Evolutionary conservation across 2,797 vertebrate species (phyloP), one percentile per base, ranked within the genome.

Genomic region (Clarias laeviceps): DNA sequence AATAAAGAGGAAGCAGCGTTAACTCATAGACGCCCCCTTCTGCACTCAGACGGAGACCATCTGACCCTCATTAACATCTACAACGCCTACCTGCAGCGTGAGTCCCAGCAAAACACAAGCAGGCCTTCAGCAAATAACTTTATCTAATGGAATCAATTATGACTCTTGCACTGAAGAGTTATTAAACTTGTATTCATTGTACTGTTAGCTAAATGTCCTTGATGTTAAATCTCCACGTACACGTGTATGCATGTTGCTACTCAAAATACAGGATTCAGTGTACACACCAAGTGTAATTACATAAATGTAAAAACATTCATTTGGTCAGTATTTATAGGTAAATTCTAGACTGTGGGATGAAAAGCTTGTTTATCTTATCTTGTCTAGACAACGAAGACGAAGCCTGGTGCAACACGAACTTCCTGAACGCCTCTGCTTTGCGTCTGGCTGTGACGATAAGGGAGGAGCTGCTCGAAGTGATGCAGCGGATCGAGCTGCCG

Each of bases 61-160:
- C 96, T 98, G 93, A 97, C 97, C 22, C 96, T 99, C 88, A 96
- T 99, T 87, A 97, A 97, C 81, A 91, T 99, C 91, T 98, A 97
- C 85, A 96, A 96, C 0, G 93, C 96, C 80, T 99, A 96, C 91
- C 89, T 94, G 65, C 95, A 97, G 88, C 94, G 98, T 99, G 93
- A 92, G 97, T 94, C 27, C 9, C 8, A 2, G n/a, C 37, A 59
- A 50, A 77, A 37, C 29, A 66, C 37, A 56, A 24, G 24, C 79
- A 66, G 27, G 17, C 54, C 5, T 80, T 65, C 40, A 80, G n/a
- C 20, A 50, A 62, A 1, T 8, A 18, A 54, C 27, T 5, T 22
- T 57, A 68, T 65, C 34, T n/a, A 79, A 15, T 50, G 40, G 40
- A 50, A 32, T 2, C 12, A 7, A 18, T 20, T 9, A 7, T 18